Evolutionary conservation across 2,888 invertebrate genomes (phyloP), one percentile per base, ranked within the genome.

Genomic region (Synergus gifuensis): DNA sequence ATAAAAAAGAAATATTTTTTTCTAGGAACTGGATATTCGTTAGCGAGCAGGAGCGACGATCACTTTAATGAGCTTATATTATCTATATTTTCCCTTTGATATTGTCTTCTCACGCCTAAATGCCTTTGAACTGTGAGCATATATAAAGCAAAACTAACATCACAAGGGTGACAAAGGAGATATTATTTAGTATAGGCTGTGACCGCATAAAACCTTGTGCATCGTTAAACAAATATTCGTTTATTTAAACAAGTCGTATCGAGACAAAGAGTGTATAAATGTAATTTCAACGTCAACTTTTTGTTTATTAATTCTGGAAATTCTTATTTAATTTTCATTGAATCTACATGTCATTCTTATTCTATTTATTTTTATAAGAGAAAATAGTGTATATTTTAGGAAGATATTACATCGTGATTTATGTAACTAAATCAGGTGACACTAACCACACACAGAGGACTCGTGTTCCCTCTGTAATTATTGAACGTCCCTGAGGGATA

Each of bases 91-190:
- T 69, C 46, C 14, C 36, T 22, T 49, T 44, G 22, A 69, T 49
- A 69, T 69, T 69, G 67, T 67, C 44, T 14, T 22, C 49, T 69
- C 16, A 28, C 69, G 69, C 69, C 46, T 28, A 69, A 46, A 46
- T 49, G 28, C 69, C 46, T 46, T 69, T 69, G 69, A 69, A 69
- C 46, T 69, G 49, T 46, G 9, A 49, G 28, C 12, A 49, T 5
- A 66, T 44, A 46, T 46, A 49, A n/a, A 49, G 49, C 8, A 76
- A 86, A 84, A 84, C 87, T 85, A 79, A 85, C 82, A 83, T 84
- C 83, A 81, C 83, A 77, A 84, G 81, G 78, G 58, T 81, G 81
- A 80, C 79, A 81, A 85, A 83, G 80, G 79, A 79, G 83, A 46
- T 28, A 16, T 69, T 66, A 18, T 66, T 66, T n/a, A 66, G 42